Evolutionary conservation across 2,797 vertebrate genomes (phyloP).

Genomic region (Morelia viridis): DNA sequence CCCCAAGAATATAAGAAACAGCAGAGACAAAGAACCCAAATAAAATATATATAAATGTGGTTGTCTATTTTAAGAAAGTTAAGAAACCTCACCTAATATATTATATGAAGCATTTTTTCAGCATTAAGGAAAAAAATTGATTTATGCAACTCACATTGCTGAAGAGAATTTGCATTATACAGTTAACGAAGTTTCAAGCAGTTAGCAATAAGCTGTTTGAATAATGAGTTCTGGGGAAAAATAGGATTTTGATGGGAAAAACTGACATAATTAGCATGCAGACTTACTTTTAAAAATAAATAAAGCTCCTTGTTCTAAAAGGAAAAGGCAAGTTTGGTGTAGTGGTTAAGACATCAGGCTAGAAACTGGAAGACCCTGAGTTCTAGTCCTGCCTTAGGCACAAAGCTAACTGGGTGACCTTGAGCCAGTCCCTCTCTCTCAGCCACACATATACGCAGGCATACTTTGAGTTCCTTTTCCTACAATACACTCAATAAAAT

Average conservation of each 20-base stretch:
- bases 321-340: not conserved
- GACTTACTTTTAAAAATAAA: not conserved
- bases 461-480: not conserved
- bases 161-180: slow-evolving; percentile 1
- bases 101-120: not conserved
- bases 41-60: not conserved
- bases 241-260: not conserved
- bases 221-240: not conserved
- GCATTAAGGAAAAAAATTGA: not conserved
- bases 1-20: not conserved
- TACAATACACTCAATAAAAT: slow-evolving; percentile 14
- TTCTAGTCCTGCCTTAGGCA: not conserved
- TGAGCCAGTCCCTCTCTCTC: not conserved
- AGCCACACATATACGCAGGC: not conserved
- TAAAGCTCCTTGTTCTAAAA: not conserved
- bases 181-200: not conserved
- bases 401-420: not conserved
- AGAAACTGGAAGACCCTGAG: not conserved
- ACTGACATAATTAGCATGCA: not conserved
- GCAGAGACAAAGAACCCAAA: not conserved
- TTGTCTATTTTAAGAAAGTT: not conserved
- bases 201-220: slow-evolving; percentile 16
- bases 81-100: not conserved
- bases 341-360: not conserved
- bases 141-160: not conserved